phyloP scores from a whole-genome alignment of 1,140 invertebrate species.

The Copidosoma floridanum region DNA sequence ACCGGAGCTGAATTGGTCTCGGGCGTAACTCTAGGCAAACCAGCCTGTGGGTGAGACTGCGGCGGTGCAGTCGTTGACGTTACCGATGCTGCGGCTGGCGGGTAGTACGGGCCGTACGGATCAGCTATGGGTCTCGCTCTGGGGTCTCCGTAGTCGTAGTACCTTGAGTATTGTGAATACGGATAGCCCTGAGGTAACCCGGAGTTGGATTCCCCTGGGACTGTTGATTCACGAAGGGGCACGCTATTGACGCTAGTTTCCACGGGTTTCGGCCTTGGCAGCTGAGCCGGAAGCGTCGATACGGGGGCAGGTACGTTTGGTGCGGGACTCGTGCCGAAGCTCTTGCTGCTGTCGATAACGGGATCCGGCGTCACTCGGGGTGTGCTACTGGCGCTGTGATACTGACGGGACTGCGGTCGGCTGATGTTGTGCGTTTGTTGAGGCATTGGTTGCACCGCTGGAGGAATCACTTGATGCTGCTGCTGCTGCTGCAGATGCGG shows the following conservation, averaged over 20 bases:
- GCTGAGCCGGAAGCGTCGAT: not conserved
- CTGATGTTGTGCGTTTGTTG: slow-evolving; percentile 16
- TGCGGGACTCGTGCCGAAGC: not conserved
- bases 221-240: slow-evolving; percentile 23
- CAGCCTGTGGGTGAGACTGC: not conserved
- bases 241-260: slow-evolving; percentile 4
- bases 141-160: slow-evolving; percentile 52
- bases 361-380: slow-evolving; percentile 10
- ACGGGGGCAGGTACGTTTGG: not conserved
- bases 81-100: slow-evolving; percentile 24
- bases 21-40: not conserved
- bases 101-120: slow-evolving; percentile 49
- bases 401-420: too few relatives aligned
- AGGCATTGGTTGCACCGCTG: slow-evolving; percentile 3
- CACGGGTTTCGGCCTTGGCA: not conserved
- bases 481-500: slow-evolving; percentile 38
- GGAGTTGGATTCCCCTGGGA: slow-evolving; percentile 33
- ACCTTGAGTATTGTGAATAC: slow-evolving; percentile 52
- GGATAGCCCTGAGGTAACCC: slow-evolving; percentile 47
- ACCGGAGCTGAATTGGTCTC: slow-evolving; percentile 33
- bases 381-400: too few relatives aligned
- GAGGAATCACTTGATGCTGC: slow-evolving; percentile 29
- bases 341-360: slow-evolving; percentile 28
- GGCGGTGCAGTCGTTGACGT: not conserved
- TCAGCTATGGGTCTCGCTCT: slow-evolving; percentile 44